Base-by-base conservation (phyloP, 2,797 vertebrate genomes). In the Sebastes umbrosus region DNA sequence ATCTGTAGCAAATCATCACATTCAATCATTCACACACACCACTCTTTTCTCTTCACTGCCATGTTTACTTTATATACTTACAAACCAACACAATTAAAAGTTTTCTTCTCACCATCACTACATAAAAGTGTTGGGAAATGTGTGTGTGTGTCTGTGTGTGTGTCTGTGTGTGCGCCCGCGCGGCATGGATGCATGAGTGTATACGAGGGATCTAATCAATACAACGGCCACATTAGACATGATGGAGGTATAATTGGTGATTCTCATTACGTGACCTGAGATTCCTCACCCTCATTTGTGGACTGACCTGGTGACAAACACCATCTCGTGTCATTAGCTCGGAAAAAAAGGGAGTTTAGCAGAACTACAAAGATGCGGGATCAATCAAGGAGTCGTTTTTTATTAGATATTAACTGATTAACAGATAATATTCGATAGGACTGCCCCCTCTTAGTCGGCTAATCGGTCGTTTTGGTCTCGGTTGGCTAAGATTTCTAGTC, bases 241-340 rank as follows among this genome's bases (percentile, higher is more conserved):
- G 57, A 39, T 60, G 57, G 34, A n/a, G 46, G 43, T 31, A n/a
- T 75, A 82, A 84, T 75, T 84, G 73, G 72, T 13, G 20, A 72
- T 46, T 73, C 76, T 76, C 59, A 76, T 84, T 84, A 83, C 24
- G 24, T 63, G 66, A 73, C 43, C 63, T 22, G 50, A 63, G 84
- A 92, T 91, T 91, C 90, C 79, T 92, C 77, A 60, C 76, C 64
- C 78, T 84, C 72, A 52, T 86, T 88, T 80, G 76, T 79, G 24
- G 78, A 82, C 77, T 92, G 85, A 90, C 90, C 84, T 87, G 89
- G 91, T 89, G 85, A 93, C 90, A 84, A 91, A 77, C 73, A 64
- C 84, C 60, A 52, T 76, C 54, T 71, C 74, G 64, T 70, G 54
- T 91, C 80, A 88, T 84, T 82, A 67, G 68, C 54, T 55, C 69